These are phyloP conservation scores for Lordiphosa clarofinis DNA, from an alignment of 1,140 invertebrate species.

Conservation along the genomic window DNA sequence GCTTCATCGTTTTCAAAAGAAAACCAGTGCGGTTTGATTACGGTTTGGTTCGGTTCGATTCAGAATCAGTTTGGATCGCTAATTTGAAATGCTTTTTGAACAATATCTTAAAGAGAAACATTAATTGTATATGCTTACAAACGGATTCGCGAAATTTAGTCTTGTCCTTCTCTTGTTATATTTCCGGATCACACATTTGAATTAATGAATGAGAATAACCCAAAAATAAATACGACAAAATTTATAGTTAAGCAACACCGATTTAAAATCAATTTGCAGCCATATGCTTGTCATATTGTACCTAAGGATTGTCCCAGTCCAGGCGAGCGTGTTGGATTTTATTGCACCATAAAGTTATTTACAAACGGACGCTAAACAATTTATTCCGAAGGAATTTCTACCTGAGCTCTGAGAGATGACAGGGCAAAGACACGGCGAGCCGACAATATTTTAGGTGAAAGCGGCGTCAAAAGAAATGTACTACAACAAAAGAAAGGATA, in stretches of 20 bases:
- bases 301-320: slow-evolving; percentile 13
- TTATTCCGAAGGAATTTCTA: slow-evolving; percentile 19
- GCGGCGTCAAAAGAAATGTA: slow-evolving; percentile 20
- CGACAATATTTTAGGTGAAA: not conserved
- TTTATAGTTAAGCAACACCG: slow-evolving; percentile 19
- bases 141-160: too few species aligned
- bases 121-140: too few species aligned
- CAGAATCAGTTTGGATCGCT: too few species aligned
- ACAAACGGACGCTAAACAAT: slow-evolving; percentile 47
- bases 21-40: too few species aligned
- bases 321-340: slow-evolving; percentile 25
- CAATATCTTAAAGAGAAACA: too few species aligned
- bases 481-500: slow-evolving; percentile 32
- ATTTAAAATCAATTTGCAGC: slow-evolving; percentile 45
- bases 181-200: too few species aligned
- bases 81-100: too few species aligned
- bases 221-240: slow-evolving; percentile 2
- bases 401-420: slow-evolving; percentile 19
- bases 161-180: too few species aligned
- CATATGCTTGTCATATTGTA: slow-evolving; percentile 9
- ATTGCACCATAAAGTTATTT: slow-evolving; percentile 69
- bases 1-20: too few species aligned
- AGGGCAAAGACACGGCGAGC: not conserved
- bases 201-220: slow-evolving; percentile 31
- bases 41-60: too few species aligned